Evolutionary conservation across 1,140 invertebrate genomes (phyloP), one percentile per base, ranked within the genome.

Genomic region (Cyclargus thomasi): DNA sequence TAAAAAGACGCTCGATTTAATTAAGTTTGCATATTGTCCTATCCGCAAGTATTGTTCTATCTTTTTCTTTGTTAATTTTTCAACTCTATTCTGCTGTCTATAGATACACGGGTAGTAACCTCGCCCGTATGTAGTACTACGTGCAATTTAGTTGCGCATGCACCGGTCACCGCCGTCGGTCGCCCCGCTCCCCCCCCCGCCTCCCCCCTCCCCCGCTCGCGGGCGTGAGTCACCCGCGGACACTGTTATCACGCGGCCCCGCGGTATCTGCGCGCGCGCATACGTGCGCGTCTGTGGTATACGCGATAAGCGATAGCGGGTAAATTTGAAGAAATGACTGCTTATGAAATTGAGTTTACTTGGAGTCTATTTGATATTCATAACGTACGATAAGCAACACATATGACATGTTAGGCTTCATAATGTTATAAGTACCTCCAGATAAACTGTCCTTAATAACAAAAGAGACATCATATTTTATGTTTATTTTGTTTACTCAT

Each of bases 221-320:
- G 53, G n/a, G 18, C 53, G 53, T 55, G 53, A 55, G 6, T 55
- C 53, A 55, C 53, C 17, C n/a, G n/a, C 53, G 39, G 39, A 47
- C 39, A 47, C 39, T 47, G 39, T 47, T 47, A 47, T 20, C 53
- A 20, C n/a, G 53, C 53, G n/a, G 53, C 53, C 53, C 1, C 17
- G 53, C 20, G 55, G 20, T 55, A 11, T 20, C 55, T 20, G 55
- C 55, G 55, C 55, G 18, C 2, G 55, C 55, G 55, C 55, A 8
- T 21, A 59, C 18, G 18, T 20, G 10, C 55, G 55, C 20, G 5
- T 10, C 2, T 17, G 18, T 17, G 72, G 65, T n/a, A 39, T 36
- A 59, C 59, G 63, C 5, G 10, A 67, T 10, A 6, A 59, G 21
- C 10, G 23, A 5, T 0, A 63, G 65, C 67, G 59, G 11, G 55